Percentiles rank a stretch among this genome's conserved stretches.
Evolutionary conservation across 2,797 vertebrate genomes (phyloP).

Genomic region (Poeciliopsis turneri): DNA sequence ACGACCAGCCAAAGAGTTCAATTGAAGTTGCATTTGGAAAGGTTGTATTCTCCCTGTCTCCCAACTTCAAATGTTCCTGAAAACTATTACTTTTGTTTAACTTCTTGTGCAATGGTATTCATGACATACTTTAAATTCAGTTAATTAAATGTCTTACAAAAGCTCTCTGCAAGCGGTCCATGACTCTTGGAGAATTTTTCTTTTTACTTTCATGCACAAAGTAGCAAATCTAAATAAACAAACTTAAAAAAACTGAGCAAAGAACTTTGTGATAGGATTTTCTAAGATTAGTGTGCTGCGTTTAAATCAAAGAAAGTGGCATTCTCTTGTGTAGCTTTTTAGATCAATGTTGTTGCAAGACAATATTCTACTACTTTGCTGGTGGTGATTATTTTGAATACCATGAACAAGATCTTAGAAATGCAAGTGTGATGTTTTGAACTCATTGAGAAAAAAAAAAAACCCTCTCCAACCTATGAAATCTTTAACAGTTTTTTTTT

Average conservation of each 20-base stretch:
- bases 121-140: not conserved
- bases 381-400: too few species aligned
- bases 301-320: not conserved
- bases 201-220: not conserved
- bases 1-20: not conserved
- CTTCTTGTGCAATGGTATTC: not conserved
- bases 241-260: not conserved
- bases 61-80: not conserved
- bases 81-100: not conserved
- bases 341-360: too few species aligned
- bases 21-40: not conserved
- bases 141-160: not conserved
- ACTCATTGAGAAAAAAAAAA: slow-evolving; percentile 24
- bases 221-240: not conserved
- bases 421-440: not conserved
- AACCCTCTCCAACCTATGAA: slow-evolving; percentile 19
- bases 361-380: not conserved
- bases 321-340: too few species aligned
- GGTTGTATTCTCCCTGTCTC: not conserved
- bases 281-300: not conserved
- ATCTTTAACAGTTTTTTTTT: slow-evolving; percentile 32
- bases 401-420: not conserved
- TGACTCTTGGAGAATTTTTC: not conserved
- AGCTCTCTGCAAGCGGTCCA: too few species aligned
- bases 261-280: not conserved